Evolutionary conservation across 2,888 invertebrate genomes (phyloP), one percentile per base, ranked within the genome.

Genomic region (Hirudinaria manillensis): DNA sequence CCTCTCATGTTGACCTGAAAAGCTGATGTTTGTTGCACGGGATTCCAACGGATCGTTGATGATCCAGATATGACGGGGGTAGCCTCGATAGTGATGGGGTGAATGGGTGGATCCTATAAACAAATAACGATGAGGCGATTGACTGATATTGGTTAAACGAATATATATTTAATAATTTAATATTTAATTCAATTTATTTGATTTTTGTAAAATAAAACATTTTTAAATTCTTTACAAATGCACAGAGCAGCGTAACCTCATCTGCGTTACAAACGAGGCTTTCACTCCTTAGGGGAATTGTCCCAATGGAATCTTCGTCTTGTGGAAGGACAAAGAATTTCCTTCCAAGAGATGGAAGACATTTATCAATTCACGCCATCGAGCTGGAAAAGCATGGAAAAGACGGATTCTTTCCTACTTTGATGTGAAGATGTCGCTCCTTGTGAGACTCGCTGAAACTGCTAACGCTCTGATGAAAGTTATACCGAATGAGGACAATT

Each of bases 381-480:
- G 36, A 72, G 29, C 0, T 24, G 24, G 19, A 21, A 70, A 38
- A 21, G 21, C 67, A 24, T 6, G n/a, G 70, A 0, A 32, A 3
- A 38, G 38, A 38, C 4, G 10, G 38, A 38, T 38, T n/a, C 24
- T 24, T 61, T 24, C 82, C 79, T 77, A 84, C 85, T 79, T 82
- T 68, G 85, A 85, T 2, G 85, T 84, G 77, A 83, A 82, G 34
- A 84, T 80, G 72, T 82, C 80, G 77, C 85, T 85, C 79, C 81
- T 81, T 34, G 83, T 78, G 38, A 79, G 76, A 13, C 81, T 80
- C n/a, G 82, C 80, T 68, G 81, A 80, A 24, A 83, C 81, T 38
- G 85, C 83, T 56, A 85, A 80, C 29, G 84, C 84, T 76, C 85
- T 75, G n/a, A 85, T 78, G 79, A 85, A 83, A 72, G 78, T 77